Conservation (phyloP, 2,113 vertebrate species). For the Cyanoderma ruficeps region DNA sequence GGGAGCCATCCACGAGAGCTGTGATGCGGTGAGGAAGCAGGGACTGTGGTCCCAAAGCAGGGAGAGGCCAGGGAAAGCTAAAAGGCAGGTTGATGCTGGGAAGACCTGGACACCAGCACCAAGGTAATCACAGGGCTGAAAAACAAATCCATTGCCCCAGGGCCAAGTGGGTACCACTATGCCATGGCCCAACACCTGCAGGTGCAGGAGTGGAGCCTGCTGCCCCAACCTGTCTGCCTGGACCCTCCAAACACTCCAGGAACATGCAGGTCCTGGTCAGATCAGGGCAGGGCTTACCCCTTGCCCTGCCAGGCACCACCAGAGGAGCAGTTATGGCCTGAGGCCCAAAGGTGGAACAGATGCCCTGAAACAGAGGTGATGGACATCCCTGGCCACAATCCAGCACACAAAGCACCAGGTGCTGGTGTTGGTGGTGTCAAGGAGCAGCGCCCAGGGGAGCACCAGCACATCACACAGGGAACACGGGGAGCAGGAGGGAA, state of each 20-base stretch:
- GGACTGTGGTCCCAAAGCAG: not conserved
- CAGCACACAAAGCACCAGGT: not conserved
- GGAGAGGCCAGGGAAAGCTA: not conserved
- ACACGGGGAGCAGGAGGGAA: not conserved
- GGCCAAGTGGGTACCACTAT: not conserved
- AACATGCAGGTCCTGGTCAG: not conserved
- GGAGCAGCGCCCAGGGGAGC: not conserved
- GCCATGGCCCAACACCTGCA: not conserved
- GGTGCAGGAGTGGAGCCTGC: not conserved
- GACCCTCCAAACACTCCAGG: not conserved
- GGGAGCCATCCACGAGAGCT: not conserved
- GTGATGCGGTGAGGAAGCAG: not conserved
- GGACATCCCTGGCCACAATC: not conserved
- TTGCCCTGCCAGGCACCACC: not conserved
- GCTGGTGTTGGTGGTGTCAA: not conserved
- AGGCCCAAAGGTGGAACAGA: not conserved
- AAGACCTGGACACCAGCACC: not conserved
- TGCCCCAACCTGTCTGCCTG: not conserved
- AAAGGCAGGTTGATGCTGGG: not conserved
- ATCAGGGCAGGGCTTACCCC: not conserved
- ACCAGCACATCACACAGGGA: not conserved
- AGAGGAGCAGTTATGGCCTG: not conserved
- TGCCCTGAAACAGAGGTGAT: not conserved
- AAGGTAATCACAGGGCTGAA: not conserved
- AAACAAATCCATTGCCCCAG: not conserved